A percentile compares a stretch with the other conserved stretches of the same genome.
These are phyloP conservation scores for Ceratina calcarata DNA, from an alignment of 1,140 invertebrate genomes.

Conservation along the genomic window DNA sequence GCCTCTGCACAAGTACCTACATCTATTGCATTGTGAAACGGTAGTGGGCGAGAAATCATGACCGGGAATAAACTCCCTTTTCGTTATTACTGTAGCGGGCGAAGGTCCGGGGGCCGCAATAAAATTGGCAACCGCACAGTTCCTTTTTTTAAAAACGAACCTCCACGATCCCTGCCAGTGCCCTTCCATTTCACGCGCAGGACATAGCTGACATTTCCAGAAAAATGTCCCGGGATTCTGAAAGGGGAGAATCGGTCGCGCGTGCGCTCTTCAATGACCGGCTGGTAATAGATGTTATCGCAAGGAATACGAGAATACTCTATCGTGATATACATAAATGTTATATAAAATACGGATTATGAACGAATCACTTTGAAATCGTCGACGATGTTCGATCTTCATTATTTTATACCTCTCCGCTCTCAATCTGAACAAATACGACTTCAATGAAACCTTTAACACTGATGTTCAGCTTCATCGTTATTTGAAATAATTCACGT, in stretches of 20 bases:
- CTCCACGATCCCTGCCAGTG: not conserved
- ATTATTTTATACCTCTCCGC: no score
- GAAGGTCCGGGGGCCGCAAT: not conserved
- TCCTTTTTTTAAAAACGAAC: not conserved
- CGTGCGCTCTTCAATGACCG: no score
- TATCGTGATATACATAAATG: not conserved
- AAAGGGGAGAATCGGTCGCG: not conserved
- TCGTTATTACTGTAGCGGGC: not conserved
- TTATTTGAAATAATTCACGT: no score
- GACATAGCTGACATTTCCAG: not conserved
- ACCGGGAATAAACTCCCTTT: conserved; percentile 4
- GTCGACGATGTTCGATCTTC: no score
- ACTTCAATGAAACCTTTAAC: no score
- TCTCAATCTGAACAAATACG: no score
- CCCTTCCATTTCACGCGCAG: not conserved
- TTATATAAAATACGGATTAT: no score
- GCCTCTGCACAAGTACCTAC: not conserved
- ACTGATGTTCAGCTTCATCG: no score
- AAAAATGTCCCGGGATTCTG: not conserved
- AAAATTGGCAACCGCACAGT: conserved; percentile 9
- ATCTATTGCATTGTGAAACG: not conserved
- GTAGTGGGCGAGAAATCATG: conserved; percentile 19
- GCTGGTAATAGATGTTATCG: not conserved
- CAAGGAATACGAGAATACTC: not conserved
- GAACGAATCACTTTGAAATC: no score